These are phyloP conservation scores for Therioaphis trifolii DNA, from an alignment of 2,888 invertebrate genomes.

Conservation along the genomic window DNA sequence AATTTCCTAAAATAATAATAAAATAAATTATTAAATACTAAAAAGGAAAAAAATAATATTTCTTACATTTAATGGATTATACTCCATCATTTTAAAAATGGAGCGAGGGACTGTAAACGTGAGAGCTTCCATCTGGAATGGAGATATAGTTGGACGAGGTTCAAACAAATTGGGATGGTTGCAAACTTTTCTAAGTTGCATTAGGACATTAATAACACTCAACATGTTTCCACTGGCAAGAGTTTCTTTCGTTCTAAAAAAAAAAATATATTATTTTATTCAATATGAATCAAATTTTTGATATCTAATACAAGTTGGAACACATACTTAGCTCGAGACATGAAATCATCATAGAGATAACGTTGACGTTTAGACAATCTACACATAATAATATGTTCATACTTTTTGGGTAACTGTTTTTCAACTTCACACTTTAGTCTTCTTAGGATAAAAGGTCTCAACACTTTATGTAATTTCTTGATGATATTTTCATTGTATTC, in stretches of 20 bases:
- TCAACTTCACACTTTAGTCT: slow-evolving; percentile 95
- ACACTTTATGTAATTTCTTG: slow-evolving; percentile 88
- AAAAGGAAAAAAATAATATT: not conserved
- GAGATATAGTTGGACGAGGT: slow-evolving; percentile 92
- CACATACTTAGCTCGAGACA: slow-evolving; percentile 93
- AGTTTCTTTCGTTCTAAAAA: slow-evolving; percentile 88
- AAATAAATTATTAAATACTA: slow-evolving; percentile 30
- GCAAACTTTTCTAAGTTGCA: slow-evolving; percentile 97
- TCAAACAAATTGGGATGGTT: slow-evolving; percentile 99
- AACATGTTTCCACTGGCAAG: slow-evolving; percentile 91
- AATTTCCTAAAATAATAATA: slow-evolving; percentile 72
- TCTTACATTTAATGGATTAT: slow-evolving; percentile 79
- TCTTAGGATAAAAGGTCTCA: slow-evolving; percentile 92
- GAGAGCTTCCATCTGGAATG: slow-evolving; percentile 88
- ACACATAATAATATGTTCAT: slow-evolving; percentile 94
- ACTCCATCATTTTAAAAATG: slow-evolving; percentile 77
- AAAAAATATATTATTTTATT: slow-evolving; percentile 45
- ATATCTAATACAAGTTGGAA: not conserved
- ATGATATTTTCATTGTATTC: slow-evolving; percentile 92
- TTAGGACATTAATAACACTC: slow-evolving; percentile 94
- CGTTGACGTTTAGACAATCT: slow-evolving; percentile 95
- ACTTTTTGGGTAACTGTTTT: slow-evolving; percentile 96
- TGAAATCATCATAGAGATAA: slow-evolving; percentile 98
- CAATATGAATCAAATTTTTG: slow-evolving; percentile 24
- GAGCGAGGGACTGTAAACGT: slow-evolving; percentile 78